Evolutionary conservation across 2,888 invertebrate genomes (phyloP).

Genomic region (Macaria liturata): DNA sequence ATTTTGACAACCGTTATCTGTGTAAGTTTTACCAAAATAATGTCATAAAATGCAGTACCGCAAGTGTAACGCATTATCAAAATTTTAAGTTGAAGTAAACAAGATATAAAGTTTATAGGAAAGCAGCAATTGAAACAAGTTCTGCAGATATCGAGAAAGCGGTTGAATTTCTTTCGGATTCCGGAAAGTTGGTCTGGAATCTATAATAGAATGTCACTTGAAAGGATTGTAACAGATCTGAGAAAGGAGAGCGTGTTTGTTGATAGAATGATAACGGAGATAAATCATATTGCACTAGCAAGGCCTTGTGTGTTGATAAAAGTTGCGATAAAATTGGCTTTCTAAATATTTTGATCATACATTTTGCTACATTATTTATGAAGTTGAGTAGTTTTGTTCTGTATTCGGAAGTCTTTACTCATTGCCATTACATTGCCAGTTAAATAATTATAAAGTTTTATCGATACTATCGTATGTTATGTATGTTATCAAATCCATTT

Average conservation of each 20-base stretch:
- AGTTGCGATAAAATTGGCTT: slow-evolving; percentile 1
- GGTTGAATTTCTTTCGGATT: slow-evolving; percentile 41
- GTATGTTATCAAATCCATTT: too few species aligned
- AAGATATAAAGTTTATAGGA: slow-evolving; percentile 22
- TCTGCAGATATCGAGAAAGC: slow-evolving; percentile 49
- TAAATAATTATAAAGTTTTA: too few species aligned
- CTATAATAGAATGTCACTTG: slow-evolving; percentile 8
- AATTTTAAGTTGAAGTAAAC: slow-evolving; percentile 6
- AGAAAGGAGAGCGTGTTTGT: slow-evolving; percentile 22
- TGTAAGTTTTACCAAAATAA: too few species aligned
- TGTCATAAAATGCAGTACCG: too few species aligned
- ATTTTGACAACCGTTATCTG: too few species aligned
- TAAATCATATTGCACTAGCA: slow-evolving; percentile 24
- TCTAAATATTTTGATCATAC: slow-evolving; percentile 3
- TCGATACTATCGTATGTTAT: too few species aligned
- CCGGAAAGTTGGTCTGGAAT: slow-evolving; percentile 29
- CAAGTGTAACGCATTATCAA: too few species aligned
- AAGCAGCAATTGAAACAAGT: slow-evolving; percentile 46
- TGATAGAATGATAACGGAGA: slow-evolving; percentile 30
- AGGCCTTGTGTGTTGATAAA: slow-evolving; percentile 17
- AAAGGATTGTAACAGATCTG: slow-evolving; percentile 21
- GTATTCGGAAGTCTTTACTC: too few species aligned
- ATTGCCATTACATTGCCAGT: too few species aligned
- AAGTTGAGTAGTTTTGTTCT: too few species aligned
- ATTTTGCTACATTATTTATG: too few species aligned